These are phyloP conservation scores for Cerceris rybyensis DNA, from an alignment of 2,888 invertebrate genomes.

Conservation along the genomic window DNA sequence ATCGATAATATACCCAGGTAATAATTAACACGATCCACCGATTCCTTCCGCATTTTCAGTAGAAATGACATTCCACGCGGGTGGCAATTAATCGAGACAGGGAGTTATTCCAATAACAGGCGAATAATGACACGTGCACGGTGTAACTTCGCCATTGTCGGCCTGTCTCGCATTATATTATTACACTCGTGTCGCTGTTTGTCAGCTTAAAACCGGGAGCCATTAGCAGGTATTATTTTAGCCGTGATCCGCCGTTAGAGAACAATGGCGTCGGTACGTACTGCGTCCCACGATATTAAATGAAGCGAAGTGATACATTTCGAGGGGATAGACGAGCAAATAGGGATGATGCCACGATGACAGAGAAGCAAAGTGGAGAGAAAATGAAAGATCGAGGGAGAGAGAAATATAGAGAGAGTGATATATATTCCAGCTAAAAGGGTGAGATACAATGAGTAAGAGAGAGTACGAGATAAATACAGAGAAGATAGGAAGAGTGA, in stretches of 20 bases:
- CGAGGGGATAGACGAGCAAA: conserved; percentile 69
- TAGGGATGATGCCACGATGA: conserved; percentile 64
- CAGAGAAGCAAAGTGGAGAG: conserved; percentile 42
- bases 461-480: conserved; percentile 2
- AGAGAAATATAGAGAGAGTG: conserved; percentile 22
- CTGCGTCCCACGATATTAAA: conserved; percentile 70
- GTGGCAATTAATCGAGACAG: too few species aligned
- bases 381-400: conserved; percentile 5
- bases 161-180: conserved; percentile 64
- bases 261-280: conserved; percentile 67
- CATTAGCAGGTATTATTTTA: conserved; percentile 77
- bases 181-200: conserved; percentile 63
- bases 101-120: too few species aligned
- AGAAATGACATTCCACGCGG: too few species aligned
- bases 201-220: conserved; percentile 69
- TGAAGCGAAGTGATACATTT: conserved; percentile 73
- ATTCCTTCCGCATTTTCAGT: too few species aligned
- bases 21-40: too few species aligned
- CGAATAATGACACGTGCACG: neutral
- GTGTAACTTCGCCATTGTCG: conserved; percentile 1
- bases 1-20: too few species aligned
- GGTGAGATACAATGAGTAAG: neutral
- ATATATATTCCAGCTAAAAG: conserved; percentile 7
- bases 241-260: conserved; percentile 71
- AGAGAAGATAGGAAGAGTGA: conserved; percentile 3